Conservation (phyloP, 1,140 invertebrate species). For the Hormaphis cornu region DNA sequence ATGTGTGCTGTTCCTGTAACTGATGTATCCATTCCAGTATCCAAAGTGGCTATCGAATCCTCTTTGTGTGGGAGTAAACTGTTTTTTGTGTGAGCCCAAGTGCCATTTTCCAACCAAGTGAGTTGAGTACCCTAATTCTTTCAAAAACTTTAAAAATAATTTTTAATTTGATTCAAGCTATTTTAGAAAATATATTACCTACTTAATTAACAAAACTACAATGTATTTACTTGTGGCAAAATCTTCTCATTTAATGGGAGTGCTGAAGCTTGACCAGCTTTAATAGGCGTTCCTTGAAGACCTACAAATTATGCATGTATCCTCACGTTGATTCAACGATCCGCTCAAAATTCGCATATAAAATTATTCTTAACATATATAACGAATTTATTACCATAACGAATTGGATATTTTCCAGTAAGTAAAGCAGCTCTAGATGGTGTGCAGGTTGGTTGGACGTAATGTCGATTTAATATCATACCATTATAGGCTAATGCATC, state of each 20-base stretch:
- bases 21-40: slow-evolving; percentile 53
- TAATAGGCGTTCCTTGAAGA: slow-evolving; percentile 53
- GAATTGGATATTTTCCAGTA: slow-evolving; percentile 55
- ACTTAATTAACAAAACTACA: neutral
- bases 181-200: neutral
- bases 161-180: no score
- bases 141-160: no score
- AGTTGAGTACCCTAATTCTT: slow-evolving; percentile 54
- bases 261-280: slow-evolving; percentile 46
- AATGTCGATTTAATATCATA: slow-evolving; percentile 52
- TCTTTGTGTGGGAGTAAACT: slow-evolving; percentile 51
- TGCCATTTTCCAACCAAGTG: slow-evolving; percentile 65
- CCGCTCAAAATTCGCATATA: no score
- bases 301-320: slow-evolving; percentile 44
- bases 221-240: slow-evolving; percentile 45
- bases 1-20: slow-evolving; percentile 54
- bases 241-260: slow-evolving; percentile 49
- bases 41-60: slow-evolving; percentile 60
- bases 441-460: slow-evolving; percentile 51
- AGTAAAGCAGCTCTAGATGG: slow-evolving; percentile 54
- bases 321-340: no score
- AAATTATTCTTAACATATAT: no score
- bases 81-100: slow-evolving; percentile 51
- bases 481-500: slow-evolving; percentile 55
- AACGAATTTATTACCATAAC: no score